Percentiles rank a stretch among this genome's conserved stretches.
These are phyloP conservation scores for Sebastes matsubarae DNA, from an alignment of 2,797 vertebrate genomes.

Conservation along the genomic window DNA sequence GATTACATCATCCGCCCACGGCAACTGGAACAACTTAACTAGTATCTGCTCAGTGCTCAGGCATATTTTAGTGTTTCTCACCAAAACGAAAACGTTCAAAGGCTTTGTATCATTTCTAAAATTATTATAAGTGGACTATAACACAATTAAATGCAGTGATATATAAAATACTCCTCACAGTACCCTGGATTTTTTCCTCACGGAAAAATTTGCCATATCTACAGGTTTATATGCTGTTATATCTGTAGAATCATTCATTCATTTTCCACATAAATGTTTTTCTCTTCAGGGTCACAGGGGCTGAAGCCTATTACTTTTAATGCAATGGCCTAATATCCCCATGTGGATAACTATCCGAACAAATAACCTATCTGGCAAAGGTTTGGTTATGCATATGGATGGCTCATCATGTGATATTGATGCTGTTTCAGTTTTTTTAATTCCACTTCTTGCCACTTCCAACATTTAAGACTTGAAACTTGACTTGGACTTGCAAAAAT, in stretches of 20 bases:
- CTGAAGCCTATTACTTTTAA: conserved; percentile 43
- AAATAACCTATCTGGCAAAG: conserved; percentile 22
- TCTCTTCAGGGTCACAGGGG: conserved; percentile 27
- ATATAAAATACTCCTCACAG: neutral
- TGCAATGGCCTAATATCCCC: conserved; percentile 41
- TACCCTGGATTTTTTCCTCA: conserved; percentile 27
- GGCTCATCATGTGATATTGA: conserved; percentile 28
- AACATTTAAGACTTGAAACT: neutral
- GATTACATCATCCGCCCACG: conserved; percentile 22
- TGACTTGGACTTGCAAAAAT: too few species aligned
- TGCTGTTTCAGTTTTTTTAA: conserved; percentile 19
- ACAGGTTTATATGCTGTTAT: conserved; percentile 12
- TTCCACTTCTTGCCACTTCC: neutral
- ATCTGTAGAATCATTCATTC: conserved; percentile 43
- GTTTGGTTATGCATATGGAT: conserved; percentile 27
- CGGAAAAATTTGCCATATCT: conserved; percentile 26
- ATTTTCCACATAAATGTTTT: conserved; percentile 43
- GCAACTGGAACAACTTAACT: conserved; percentile 25
- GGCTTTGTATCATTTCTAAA: neutral
- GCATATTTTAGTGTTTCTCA: conserved; percentile 25
- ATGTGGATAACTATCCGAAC: conserved; percentile 24
- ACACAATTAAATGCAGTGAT: neutral
- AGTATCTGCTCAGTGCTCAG: conserved; percentile 21
- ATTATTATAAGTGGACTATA: neutral
- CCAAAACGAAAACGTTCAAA: conserved; percentile 5